Base-by-base conservation (phyloP, 2,113 vertebrate genomes). In the Accipiter cooperii region DNA sequence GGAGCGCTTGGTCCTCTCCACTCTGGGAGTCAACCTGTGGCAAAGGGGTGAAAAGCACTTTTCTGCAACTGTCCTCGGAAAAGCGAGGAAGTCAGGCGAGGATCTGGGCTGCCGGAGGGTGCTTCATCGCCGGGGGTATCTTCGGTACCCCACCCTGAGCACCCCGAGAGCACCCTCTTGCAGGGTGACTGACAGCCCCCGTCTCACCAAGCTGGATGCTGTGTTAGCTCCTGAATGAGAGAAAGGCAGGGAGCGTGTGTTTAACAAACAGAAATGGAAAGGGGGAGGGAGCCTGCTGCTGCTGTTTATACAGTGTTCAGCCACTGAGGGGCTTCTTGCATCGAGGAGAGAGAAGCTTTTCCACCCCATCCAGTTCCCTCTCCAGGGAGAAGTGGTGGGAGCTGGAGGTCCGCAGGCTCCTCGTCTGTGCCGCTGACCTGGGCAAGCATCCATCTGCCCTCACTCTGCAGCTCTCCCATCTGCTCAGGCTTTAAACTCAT, bases 321-420 rank as follows among this genome's bases (percentile, higher is more conserved):
- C 97, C 96, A 95, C 97, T 97, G 96, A 95, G 94, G 97, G 97
- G 96, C 97, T 97, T 97, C 95, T 97, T 90, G 95, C 95, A 96
- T 94, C 87, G 51, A 96, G 94, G 78, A 90, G 66, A 95, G 74
- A 89, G 91, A 73, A 94, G 94, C 92, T 96, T 91, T 97, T 95
- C 78, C 70, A 69, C 66, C 91, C 94, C 75, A 94, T 90, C 60
- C 78, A 76, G 47, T 89, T 93, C 52, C 25, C 52, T 92, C 78
- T 89, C 87, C 63, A 38, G 69, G 40, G 77, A 95, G 68, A 87
- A 74, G 52, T 9, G 52, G 60, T 79, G 64, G 49, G 85, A 89
- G 40, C 42, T 87, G 82, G 51, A 89, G 90, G 54, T 88, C 77
- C 76, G 89, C 71, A 82, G 42, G 42, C 8, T 87, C 51, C 63